These are phyloP conservation scores for Hydrozoanthus gracilis DNA, from an alignment of 92 coral and sea anemone genomes.

Conservation along the genomic window DNA sequence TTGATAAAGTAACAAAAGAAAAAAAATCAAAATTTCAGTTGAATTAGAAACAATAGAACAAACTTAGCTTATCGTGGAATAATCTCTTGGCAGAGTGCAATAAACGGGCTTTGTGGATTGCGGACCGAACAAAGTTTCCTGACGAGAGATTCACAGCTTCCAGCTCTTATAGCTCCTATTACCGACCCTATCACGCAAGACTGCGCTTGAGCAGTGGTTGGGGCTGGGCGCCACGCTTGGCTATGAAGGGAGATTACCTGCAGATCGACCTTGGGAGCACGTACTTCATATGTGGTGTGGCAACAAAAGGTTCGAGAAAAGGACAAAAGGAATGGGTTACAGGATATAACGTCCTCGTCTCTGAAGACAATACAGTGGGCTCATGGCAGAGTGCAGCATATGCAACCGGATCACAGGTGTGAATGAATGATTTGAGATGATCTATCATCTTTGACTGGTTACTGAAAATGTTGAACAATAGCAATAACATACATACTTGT, in stretches of 20 bases:
- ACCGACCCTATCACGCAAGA: constrained; percentile 14
- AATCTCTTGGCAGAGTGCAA: background rate
- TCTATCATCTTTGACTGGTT: background rate
- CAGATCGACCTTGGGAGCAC: constrained; percentile 21
- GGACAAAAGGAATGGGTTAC: background rate
- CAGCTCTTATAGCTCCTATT: background rate
- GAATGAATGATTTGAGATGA: background rate
- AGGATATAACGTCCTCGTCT: constrained; percentile 2
- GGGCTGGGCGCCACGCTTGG: background rate
- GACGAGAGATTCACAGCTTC: constrained; percentile 17
- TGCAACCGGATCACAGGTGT: constrained; percentile 33
- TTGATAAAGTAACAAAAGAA: too few relatives aligned
- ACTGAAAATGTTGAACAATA: background rate
- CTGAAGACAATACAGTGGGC: background rate
- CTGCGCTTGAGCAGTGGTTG: constrained; percentile 13
- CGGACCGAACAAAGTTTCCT: constrained; percentile 20
- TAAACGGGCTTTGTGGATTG: constrained; percentile 21
- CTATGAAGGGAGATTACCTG: background rate
- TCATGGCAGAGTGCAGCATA: background rate
- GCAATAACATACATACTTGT: background rate
- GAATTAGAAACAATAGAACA: too few relatives aligned
- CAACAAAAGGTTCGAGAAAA: constrained; percentile 22
- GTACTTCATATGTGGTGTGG: constrained; percentile 38
- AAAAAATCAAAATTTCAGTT: too few relatives aligned
- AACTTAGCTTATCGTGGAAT: too few relatives aligned